Conservation (phyloP, 1,140 invertebrate species). For the Drosophila funebris region DNA sequence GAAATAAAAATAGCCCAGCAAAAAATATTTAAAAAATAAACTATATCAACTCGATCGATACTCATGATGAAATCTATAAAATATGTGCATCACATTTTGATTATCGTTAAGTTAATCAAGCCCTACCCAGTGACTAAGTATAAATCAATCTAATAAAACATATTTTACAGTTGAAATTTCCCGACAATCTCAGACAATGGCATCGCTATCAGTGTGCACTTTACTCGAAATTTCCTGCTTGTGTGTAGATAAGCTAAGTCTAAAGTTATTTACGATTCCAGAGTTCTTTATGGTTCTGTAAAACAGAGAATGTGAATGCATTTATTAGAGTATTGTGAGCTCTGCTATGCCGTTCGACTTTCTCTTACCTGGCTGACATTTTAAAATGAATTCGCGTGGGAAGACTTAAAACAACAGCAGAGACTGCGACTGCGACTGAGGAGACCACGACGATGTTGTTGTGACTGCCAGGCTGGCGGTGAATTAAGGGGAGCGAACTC, state of each 20-base stretch:
- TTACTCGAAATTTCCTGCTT: slow-evolving; percentile 42
- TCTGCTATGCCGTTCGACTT: not conserved
- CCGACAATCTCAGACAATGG: not conserved
- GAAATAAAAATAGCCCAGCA: too few species aligned
- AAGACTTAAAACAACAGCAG: slow-evolving; percentile 56
- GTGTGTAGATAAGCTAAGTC: slow-evolving; percentile 32
- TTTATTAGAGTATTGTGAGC: slow-evolving; percentile 9
- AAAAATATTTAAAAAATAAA: too few species aligned
- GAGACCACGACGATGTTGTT: slow-evolving; percentile 60
- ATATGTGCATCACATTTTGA: not conserved
- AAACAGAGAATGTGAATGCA: not conserved
- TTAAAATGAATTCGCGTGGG: slow-evolving; percentile 34
- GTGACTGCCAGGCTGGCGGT: slow-evolving; percentile 57
- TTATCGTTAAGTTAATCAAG: not conserved
- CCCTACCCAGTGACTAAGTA: not conserved
- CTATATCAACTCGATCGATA: too few species aligned
- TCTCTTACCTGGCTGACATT: slow-evolving; percentile 18
- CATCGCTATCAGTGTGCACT: slow-evolving; percentile 9
- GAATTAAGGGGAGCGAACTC: slow-evolving; percentile 49
- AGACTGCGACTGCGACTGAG: slow-evolving; percentile 64
- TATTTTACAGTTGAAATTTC: not conserved
- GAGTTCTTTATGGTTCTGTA: not conserved
- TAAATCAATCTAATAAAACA: not conserved
- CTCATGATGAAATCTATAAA: not conserved
- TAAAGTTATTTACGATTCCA: slow-evolving; percentile 23